Evolutionary conservation across 37 sponge, comb jelly and placozoan species (phyloP).

Genomic region (Tethya wilhelma): DNA sequence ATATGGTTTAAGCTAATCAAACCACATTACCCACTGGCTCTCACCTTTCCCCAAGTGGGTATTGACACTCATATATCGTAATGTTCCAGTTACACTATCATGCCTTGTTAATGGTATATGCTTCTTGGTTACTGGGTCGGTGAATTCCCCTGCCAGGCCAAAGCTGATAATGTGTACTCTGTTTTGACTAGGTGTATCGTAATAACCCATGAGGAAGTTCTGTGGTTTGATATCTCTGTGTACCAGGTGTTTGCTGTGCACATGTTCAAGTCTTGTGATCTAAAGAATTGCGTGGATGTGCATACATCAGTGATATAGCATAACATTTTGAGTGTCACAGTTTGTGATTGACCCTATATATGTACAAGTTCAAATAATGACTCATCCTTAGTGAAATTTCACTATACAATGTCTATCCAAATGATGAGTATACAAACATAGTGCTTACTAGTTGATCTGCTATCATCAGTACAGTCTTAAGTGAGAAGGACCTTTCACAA

Average conservation of each 20-base stretch:
- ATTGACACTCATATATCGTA: slow-evolving; percentile 99
- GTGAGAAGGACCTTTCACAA: slow-evolving; percentile 95
- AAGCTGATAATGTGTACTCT: slow-evolving; percentile 97
- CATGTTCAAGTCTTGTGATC: slow-evolving; percentile 94
- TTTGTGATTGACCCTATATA: no score
- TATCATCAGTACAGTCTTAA: slow-evolving; percentile 96
- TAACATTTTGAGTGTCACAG: no score
- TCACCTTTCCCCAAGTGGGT: slow-evolving; percentile 99
- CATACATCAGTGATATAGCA: no score
- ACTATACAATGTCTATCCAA: neutral
- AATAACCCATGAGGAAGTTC: slow-evolving; percentile 96
- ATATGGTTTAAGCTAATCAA: no score
- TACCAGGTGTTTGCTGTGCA: slow-evolving; percentile 96
- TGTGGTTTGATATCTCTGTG: slow-evolving; percentile 99
- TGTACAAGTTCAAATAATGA: no score
- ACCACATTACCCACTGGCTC: neutral
- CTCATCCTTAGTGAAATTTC: no score
- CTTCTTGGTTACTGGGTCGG: slow-evolving; percentile 90
- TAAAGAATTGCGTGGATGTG: slow-evolving; percentile 14
- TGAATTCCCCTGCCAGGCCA: slow-evolving; percentile 99
- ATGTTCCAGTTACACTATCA: slow-evolving; percentile 99
- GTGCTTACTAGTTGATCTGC: slow-evolving; percentile 97
- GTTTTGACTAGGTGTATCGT: slow-evolving; percentile 73
- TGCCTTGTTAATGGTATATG: slow-evolving; percentile 99
- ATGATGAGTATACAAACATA: no score